Percentiles rank a stretch among this genome's conserved stretches.
These are phyloP conservation scores for Gasteruption jaculator DNA, from an alignment of 2,888 invertebrate species.

Conservation along the genomic window DNA sequence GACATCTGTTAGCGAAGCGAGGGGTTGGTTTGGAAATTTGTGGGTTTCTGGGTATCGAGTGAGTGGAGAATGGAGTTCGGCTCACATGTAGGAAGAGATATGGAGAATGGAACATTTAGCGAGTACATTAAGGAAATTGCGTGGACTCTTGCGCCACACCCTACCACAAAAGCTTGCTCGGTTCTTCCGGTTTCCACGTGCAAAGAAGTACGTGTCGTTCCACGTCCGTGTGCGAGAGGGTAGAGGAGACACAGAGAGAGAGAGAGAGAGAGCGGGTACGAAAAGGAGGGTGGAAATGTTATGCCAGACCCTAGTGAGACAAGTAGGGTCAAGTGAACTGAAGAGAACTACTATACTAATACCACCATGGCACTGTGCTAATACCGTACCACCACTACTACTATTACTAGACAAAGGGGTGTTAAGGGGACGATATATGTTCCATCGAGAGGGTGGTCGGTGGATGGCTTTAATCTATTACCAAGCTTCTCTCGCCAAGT, in stretches of 20 bases:
- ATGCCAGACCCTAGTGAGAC: constrained; percentile 29
- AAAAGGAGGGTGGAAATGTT: constrained; percentile 23
- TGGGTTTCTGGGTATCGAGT: too few relatives aligned
- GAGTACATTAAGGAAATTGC: constrained; percentile 52
- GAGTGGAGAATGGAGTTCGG: too few relatives aligned
- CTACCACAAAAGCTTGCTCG: not conserved
- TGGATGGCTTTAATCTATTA: constrained; percentile 51
- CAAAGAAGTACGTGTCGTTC: not conserved
- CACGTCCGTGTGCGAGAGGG: constrained; percentile 12
- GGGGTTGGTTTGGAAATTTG: too few relatives aligned
- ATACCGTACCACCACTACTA: too few relatives aligned
- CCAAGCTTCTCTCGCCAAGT: constrained; percentile 38
- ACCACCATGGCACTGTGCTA: not conserved
- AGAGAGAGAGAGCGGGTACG: constrained; percentile 13
- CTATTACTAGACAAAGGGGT: too few relatives aligned
- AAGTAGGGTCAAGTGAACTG: constrained; percentile 49
- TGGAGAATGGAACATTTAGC: constrained; percentile 40
- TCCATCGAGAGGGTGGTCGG: constrained; percentile 31
- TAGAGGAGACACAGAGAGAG: constrained; percentile 15
- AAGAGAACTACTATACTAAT: constrained; percentile 29
- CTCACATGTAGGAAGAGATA: too few relatives aligned
- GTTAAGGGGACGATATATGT: constrained; percentile 46
- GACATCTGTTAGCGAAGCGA: too few relatives aligned
- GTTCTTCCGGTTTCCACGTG: constrained; percentile 11
- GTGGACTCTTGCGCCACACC: constrained; percentile 35